These are phyloP conservation scores for Arion vulgaris DNA, from an alignment of 1,140 invertebrate species.

Conservation along the genomic window DNA sequence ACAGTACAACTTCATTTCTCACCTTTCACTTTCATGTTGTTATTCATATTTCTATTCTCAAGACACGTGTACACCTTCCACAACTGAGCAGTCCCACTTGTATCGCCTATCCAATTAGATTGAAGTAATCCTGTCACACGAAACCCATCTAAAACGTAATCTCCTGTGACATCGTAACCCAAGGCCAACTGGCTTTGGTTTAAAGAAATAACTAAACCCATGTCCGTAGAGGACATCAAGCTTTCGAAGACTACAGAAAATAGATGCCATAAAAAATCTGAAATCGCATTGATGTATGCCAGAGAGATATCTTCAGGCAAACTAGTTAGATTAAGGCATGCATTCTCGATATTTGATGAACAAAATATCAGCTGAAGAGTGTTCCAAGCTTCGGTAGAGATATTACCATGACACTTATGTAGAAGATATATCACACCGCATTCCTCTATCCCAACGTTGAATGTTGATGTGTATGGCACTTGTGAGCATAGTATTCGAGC, in stretches of 20 bases:
- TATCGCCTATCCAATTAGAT: background rate
- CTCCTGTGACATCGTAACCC: constrained; percentile 25
- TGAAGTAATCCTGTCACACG: constrained; percentile 1
- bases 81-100: background rate
- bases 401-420: background rate
- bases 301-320: background rate
- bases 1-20: too few relatives aligned
- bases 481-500: constrained; percentile 2
- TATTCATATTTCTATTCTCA: constrained; percentile 42
- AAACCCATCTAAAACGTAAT: background rate
- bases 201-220: constrained; percentile 35
- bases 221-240: constrained; percentile 1
- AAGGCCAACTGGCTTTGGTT: constrained; percentile 38
- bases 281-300: constrained; percentile 17
- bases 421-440: constrained; percentile 40
- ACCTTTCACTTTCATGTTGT: constrained; percentile 48
- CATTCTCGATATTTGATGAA: background rate
- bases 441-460: background rate
- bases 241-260: constrained; percentile 7
- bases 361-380: constrained; percentile 25
- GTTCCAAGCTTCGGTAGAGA: background rate
- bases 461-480: background rate
- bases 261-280: constrained; percentile 30
- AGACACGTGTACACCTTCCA: constrained; percentile 47
- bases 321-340: constrained; percentile 33